Percentiles rank a stretch among this genome's conserved stretches.
These are phyloP conservation scores for Verasper variegatus DNA, from an alignment of 2,113 vertebrate genomes.

Conservation along the genomic window DNA sequence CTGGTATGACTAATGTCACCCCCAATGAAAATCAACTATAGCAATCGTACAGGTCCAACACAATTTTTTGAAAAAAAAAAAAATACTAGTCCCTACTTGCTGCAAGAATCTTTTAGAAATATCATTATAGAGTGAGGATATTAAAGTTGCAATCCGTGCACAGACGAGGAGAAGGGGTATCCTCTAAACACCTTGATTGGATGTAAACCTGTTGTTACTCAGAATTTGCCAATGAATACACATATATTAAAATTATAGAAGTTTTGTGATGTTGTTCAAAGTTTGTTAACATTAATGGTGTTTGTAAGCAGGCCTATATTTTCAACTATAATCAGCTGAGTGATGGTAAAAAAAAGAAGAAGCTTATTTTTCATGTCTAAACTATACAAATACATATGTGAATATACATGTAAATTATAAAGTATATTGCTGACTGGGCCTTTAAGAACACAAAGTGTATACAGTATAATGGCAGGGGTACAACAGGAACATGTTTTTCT, in stretches of 20 bases:
- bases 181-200: constrained; percentile 21
- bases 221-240: constrained; percentile 37
- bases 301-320: constrained; percentile 66
- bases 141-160: constrained; percentile 45
- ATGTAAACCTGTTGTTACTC: constrained; percentile 31
- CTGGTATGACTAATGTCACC: constrained; percentile 69
- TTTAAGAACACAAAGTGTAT: constrained; percentile 34
- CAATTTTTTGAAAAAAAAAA: constrained; percentile 9
- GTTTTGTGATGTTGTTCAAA: constrained; percentile 54
- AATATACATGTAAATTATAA: constrained; percentile 59
- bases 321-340: constrained; percentile 60
- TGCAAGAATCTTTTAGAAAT: constrained; percentile 70
- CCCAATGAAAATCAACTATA: constrained; percentile 64
- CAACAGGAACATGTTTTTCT: constrained; percentile 31
- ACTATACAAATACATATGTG: constrained; percentile 54
- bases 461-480: constrained; percentile 26
- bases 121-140: constrained; percentile 37
- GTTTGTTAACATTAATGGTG: constrained; percentile 64
- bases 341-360: constrained; percentile 35
- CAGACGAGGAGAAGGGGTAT: background rate
- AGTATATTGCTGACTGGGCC: constrained; percentile 47
- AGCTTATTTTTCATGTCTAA: constrained; percentile 64
- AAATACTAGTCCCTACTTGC: constrained; percentile 70
- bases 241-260: constrained; percentile 19
- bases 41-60: constrained; percentile 47